A percentile compares a stretch with the other conserved stretches of the same genome.
phyloP scores from a whole-genome alignment of 2,888 invertebrate species.

The Tuta absoluta region DNA sequence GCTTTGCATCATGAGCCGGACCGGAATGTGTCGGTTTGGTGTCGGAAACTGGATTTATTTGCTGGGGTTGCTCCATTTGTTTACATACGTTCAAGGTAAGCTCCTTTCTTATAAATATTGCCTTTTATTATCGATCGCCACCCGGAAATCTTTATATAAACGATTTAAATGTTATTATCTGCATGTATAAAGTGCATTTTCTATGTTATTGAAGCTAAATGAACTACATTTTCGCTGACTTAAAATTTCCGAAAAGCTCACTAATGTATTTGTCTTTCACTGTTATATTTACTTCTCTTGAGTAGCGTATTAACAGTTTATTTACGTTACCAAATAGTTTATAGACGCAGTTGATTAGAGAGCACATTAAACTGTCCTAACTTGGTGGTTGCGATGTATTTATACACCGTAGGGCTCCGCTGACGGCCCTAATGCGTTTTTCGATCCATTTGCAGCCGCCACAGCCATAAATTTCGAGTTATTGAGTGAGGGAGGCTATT shows the following conservation, averaged over 20 bases:
- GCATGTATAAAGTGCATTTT: conserved; percentile 19
- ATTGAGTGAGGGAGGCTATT: conserved; percentile 23
- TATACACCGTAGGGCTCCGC: conserved; percentile 40
- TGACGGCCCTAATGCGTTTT: conserved; percentile 37
- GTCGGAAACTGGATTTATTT: conserved; percentile 78
- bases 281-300: conserved; percentile 36
- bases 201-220: neutral
- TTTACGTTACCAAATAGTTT: conserved; percentile 52
- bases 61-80: conserved; percentile 72
- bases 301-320: conserved; percentile 47
- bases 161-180: conserved; percentile 18
- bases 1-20: conserved; percentile 73
- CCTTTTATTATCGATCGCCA: conserved; percentile 66
- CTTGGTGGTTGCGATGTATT: conserved; percentile 36
- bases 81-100: conserved; percentile 80
- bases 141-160: conserved; percentile 17
- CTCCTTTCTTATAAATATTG: conserved; percentile 69
- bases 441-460: conserved; percentile 3
- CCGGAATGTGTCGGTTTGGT: conserved; percentile 72
- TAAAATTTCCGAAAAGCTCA: neutral
- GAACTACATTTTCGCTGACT: neutral
- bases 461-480: conserved; percentile 16
- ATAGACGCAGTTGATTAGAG: conserved; percentile 48
- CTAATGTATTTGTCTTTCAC: neutral
- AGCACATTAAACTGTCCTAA: conserved; percentile 41